Evolutionary conservation across 1,140 invertebrate genomes (phyloP), one percentile per base, ranked within the genome.

Genomic region (Popillia japonica): DNA sequence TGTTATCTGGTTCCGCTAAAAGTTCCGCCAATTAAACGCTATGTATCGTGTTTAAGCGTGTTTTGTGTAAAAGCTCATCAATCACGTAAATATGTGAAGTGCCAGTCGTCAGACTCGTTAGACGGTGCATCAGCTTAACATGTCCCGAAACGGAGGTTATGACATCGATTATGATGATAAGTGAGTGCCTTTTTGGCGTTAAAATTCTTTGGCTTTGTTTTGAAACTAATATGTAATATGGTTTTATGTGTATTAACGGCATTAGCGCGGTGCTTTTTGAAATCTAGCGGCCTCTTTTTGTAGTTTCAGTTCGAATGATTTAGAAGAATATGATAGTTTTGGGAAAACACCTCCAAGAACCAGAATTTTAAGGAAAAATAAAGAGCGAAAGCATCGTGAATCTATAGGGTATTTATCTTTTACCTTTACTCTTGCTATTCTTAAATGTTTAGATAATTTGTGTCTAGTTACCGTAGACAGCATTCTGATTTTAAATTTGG

Each of bases 271-370:
- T 68, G 61, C 61, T 68, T 68, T 68, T 7, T 68, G 61, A 68
- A 68, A 68, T 68, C 22, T n/a, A 68, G 61, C 20, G 4, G 20
- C 27, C 22, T 34, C 4, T 23, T 68, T 68, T 68, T 68, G 61
- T 68, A 68, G 61, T 68, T 68, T 68, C 61, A 68, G 61, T 68
- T 23, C 61, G 61, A 68, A 68, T 79, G 77, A 79, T 48, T 64
- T 79, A 7, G 79, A 78, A 81, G 80, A 84, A 42, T 89, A 88
- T 81, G 88, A 89, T 75, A 84, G 85, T 6, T 89, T 88, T 81
- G 87, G 88, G 34, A 88, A 86, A 79, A 90, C 89, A 61, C 89
- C 89, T n/a, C 89, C 89, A 2, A 84, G 89, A 48, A 89, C 88
- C 34, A 86, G 88, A 77, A 86, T 89, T 64, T 86, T 88, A 79